Base-by-base conservation (phyloP, 1,140 invertebrate species). In the Oncopodura yosiiana region DNA sequence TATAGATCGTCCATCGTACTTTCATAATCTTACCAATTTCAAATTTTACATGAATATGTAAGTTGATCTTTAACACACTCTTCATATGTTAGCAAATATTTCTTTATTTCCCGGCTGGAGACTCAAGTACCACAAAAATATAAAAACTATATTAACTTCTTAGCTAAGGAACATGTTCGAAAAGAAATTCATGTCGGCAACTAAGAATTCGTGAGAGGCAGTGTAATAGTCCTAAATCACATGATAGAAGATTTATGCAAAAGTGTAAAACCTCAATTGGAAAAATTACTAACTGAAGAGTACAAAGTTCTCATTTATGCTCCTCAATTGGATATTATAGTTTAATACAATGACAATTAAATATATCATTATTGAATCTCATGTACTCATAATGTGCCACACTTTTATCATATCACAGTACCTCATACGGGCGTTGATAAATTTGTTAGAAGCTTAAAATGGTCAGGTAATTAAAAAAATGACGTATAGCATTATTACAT, bases 171-270 rank as follows among this genome's bases (percentile, higher is more conserved):
- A 4, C 41, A 63, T 4, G 68, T 72, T 2, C 65, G 75, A 6
- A 64, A 65, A 49, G 69, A 72, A 2, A 71, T 77, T 23, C 74
- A 77, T 58, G 74, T 77, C 2, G 75, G 75, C 0, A 75, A 70
- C 62, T 66, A 74, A 53, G 64, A 68, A 60, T 60, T 49, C 18
- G 69, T 67, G 1, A 38, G 49, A 2, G 67, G 69, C 53, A 52
- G 62, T 37, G 11, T 24, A 23, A 32, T 34, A 8, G 56, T 58
- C 1, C 19, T 42, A 1, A 29, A n/a, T 3, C 12, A 44, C 4
- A 42, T 61, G 30, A 19, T 32, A 2, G 24, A 53, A 1, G 56
- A 58, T 23, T 38, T 57, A 2, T 26, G 34, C 3, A 19, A 41
- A 49, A 46, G 43, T 30, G 50, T 39, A 2, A 36, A 48, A 29